A percentile compares a stretch with the other conserved stretches of the same genome.
Evolutionary conservation across 2,113 vertebrate genomes (phyloP).

Genomic region (Coryphaenoides rupestris): DNA sequence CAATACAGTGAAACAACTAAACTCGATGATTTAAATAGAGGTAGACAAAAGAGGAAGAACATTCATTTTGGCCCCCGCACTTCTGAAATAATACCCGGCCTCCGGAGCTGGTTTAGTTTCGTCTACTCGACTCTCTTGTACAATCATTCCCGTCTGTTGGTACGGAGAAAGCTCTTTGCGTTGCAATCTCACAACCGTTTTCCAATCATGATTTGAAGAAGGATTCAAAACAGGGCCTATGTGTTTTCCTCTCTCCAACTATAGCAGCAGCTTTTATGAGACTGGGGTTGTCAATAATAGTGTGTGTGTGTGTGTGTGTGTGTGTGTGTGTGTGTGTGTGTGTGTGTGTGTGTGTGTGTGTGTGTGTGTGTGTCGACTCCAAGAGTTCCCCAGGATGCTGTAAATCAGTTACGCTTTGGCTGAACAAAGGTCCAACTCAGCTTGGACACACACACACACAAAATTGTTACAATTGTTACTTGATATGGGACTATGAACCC

Average conservation of each 20-base stretch:
- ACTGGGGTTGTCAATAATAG: slow-evolving; percentile 16
- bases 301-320: slow-evolving; percentile 12
- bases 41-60: slow-evolving; percentile 19
- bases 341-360: slow-evolving; percentile 12
- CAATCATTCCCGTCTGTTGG: too few species aligned
- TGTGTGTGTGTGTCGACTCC: slow-evolving; percentile 1
- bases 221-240: too few species aligned
- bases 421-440: slow-evolving; percentile 58
- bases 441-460: background rate
- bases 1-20: background rate
- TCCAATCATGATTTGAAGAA: too few species aligned
- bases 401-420: slow-evolving; percentile 61
- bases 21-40: background rate
- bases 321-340: slow-evolving; percentile 3
- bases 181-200: too few species aligned
- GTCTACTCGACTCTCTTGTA: too few species aligned
- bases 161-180: too few species aligned
- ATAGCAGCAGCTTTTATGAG: slow-evolving; percentile 33
- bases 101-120: too few species aligned
- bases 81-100: too few species aligned
- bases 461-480: too few species aligned
- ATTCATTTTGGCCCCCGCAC: slow-evolving; percentile 25
- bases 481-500: too few species aligned
- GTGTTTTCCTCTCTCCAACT: slow-evolving; percentile 2
- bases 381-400: slow-evolving; percentile 27